Conservation (phyloP, 1,140 invertebrate genomes). For the Camponotus pennsylvanicus region DNA sequence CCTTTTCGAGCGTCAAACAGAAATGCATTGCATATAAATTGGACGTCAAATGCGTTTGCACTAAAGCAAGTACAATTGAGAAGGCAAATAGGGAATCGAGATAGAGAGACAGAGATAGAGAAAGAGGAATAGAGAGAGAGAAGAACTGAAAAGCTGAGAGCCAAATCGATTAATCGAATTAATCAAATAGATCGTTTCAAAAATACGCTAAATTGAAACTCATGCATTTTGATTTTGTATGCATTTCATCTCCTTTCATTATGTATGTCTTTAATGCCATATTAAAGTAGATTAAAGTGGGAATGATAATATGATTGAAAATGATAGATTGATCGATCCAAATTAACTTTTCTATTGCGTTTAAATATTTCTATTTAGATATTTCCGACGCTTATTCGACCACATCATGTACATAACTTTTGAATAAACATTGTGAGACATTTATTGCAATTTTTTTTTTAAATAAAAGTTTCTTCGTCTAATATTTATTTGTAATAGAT, state of each 20-base stretch:
- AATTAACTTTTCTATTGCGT: conserved; percentile 19
- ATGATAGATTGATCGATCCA: conserved; percentile 6
- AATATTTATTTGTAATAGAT: neutral
- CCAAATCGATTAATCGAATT: conserved; percentile 8
- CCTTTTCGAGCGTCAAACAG: conserved; percentile 52
- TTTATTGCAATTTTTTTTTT: neutral
- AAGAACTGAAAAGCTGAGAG: conserved; percentile 24
- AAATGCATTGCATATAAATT: conserved; percentile 60
- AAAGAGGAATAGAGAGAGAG: neutral
- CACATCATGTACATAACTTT: neutral
- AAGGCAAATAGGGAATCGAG: neutral
- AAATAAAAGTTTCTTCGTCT: neutral
- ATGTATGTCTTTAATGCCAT: neutral
- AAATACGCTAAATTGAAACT: conserved; percentile 5
- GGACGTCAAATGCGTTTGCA: conserved; percentile 46
- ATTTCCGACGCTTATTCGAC: neutral
- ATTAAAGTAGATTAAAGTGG: neutral
- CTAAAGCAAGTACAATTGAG: conserved; percentile 37
- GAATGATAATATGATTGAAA: too few species aligned
- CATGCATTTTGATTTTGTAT: conserved; percentile 4
- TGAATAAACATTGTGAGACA: neutral
- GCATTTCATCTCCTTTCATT: neutral
- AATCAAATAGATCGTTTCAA: conserved; percentile 8
- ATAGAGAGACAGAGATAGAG: neutral
- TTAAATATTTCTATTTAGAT: conserved; percentile 22